Conservation (phyloP, 2,888 invertebrate species). For the Sympetrum striolatum region DNA sequence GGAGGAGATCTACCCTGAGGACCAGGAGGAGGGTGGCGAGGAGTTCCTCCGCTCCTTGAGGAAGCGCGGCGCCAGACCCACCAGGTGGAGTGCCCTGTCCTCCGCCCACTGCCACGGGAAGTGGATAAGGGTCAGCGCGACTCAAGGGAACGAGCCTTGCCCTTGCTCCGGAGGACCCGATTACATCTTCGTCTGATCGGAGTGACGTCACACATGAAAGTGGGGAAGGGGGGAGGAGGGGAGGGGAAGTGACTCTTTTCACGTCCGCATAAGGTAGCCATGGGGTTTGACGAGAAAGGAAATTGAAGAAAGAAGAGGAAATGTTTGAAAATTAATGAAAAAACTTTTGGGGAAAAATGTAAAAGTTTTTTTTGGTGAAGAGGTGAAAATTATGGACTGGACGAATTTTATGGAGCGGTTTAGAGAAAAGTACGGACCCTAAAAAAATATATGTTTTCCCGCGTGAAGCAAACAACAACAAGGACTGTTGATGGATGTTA, state of each 20-base stretch:
- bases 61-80: slow-evolving; percentile 62
- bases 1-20: slow-evolving; percentile 10
- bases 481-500: no score
- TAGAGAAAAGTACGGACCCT: no score
- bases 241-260: background rate
- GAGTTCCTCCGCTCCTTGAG: slow-evolving; percentile 19
- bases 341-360: no score
- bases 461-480: no score
- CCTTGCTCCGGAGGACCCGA: slow-evolving; percentile 55
- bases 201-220: background rate
- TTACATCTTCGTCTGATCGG: slow-evolving; percentile 57
- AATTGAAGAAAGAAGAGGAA: background rate
- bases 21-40: slow-evolving; percentile 28
- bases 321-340: background rate
- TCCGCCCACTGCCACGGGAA: slow-evolving; percentile 90
- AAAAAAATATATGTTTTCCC: no score
- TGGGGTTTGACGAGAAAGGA: no score
- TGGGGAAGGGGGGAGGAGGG: background rate
- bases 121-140: slow-evolving; percentile 70
- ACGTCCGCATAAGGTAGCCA: background rate
- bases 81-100: slow-evolving; percentile 83
- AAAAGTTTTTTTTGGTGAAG: no score
- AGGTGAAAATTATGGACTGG: no score
- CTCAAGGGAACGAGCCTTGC: slow-evolving; percentile 54
- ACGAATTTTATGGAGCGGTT: no score